Percentiles rank a stretch among this genome's conserved stretches.
These are phyloP conservation scores for Australoheros facetus DNA, from an alignment of 2,797 vertebrate species.

Conservation along the genomic window DNA sequence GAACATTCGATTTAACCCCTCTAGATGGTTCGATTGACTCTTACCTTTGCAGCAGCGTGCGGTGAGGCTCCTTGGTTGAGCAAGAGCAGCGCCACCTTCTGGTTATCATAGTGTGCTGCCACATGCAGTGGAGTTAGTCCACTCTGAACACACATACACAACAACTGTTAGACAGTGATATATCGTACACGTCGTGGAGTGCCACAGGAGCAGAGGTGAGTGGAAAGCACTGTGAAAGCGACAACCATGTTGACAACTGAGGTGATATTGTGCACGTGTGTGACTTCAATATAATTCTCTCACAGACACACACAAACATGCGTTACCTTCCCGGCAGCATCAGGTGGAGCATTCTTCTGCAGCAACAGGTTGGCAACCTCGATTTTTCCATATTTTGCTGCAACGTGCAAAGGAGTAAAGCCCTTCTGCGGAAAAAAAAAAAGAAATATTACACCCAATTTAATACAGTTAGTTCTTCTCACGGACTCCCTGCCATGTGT, in stretches of 20 bases:
- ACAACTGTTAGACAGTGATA: slow-evolving; percentile 34
- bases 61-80: slow-evolving; percentile 98
- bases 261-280: neutral
- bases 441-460: neutral
- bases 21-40: neutral
- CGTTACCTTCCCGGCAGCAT: slow-evolving; percentile 94
- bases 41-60: slow-evolving; percentile 96
- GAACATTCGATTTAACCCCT: slow-evolving; percentile 10
- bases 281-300: neutral
- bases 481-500: no score
- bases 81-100: slow-evolving; percentile 98
- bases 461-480: neutral
- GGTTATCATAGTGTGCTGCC: slow-evolving; percentile 99
- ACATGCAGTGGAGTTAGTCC: slow-evolving; percentile 99
- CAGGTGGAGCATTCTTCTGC: slow-evolving; percentile 91
- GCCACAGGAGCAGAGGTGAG: neutral
- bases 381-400: slow-evolving; percentile 97
- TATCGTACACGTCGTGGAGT: neutral
- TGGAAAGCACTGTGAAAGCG: neutral
- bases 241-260: neutral
- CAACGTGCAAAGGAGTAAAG: slow-evolving; percentile 96
- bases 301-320: neutral
- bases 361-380: slow-evolving; percentile 95
- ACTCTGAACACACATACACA: slow-evolving; percentile 85
- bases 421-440: slow-evolving; percentile 88